Conservation (phyloP, 2,113 vertebrate species). For the Caloenas nicobarica region DNA sequence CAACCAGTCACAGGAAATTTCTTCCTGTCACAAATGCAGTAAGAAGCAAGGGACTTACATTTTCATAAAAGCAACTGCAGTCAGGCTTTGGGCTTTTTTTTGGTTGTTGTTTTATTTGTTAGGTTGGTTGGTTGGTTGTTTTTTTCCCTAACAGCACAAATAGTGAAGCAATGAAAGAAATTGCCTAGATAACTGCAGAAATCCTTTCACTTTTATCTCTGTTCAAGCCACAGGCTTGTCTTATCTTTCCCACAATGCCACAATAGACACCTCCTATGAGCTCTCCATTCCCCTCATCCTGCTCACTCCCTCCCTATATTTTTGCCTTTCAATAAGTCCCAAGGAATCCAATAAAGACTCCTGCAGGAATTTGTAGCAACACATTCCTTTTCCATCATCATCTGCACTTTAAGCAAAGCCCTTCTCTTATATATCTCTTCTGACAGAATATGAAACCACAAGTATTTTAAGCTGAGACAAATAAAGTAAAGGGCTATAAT, state of each 20-base stretch:
- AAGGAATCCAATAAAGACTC: constrained; percentile 52
- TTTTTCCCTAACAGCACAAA: not conserved
- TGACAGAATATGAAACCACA: constrained; percentile 76
- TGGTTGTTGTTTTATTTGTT: not conserved
- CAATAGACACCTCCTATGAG: not conserved
- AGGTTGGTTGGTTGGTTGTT: not conserved
- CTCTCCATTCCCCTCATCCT: not conserved
- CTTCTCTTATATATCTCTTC: constrained; percentile 49
- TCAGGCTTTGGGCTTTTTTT: not conserved
- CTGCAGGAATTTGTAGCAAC: constrained; percentile 39
- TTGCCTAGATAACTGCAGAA: constrained; percentile 5
- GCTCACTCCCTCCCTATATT: not conserved
- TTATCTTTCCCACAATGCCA: constrained; percentile 23
- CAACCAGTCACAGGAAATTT: not conserved
- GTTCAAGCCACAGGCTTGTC: not conserved
- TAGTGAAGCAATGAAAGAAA: not conserved
- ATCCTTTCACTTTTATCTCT: constrained; percentile 31
- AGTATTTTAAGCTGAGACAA: constrained; percentile 77
- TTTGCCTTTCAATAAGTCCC: not conserved
- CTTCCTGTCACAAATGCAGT: not conserved
- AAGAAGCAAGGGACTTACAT: not conserved
- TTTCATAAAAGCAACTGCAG: not conserved
- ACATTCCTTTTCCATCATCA: constrained; percentile 65
- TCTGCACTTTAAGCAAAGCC: constrained; percentile 55
- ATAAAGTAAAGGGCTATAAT: constrained; percentile 73